phyloP scores from a whole-genome alignment of 2,888 invertebrate genomes.

The Epinotia nisella region DNA sequence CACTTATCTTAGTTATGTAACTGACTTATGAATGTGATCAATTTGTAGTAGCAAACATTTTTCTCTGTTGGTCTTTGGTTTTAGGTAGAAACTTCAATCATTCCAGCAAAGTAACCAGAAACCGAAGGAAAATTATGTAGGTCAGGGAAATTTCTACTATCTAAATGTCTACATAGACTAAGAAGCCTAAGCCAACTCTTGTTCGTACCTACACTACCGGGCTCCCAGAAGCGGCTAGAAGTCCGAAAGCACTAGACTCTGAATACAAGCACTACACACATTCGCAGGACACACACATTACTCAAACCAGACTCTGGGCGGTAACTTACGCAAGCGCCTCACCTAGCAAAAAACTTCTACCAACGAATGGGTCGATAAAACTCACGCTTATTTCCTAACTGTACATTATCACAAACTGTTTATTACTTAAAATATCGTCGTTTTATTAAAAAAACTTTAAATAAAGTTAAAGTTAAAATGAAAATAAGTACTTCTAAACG shows the following conservation, averaged over 20 bases:
- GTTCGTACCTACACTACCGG: constrained; percentile 79
- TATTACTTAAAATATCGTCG: no score
- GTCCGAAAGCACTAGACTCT: constrained; percentile 68
- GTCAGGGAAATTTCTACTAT: not conserved
- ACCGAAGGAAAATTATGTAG: not conserved
- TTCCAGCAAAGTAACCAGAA: not conserved
- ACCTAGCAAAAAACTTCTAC: constrained; percentile 6
- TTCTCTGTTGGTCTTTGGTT: no score
- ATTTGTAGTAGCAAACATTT: no score
- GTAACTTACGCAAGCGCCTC: constrained; percentile 12
- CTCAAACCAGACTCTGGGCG: constrained; percentile 12
- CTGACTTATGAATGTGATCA: no score
- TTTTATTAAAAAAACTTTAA: no score
- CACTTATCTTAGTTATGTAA: no score
- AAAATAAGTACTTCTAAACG: no score
- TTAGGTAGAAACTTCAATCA: not conserved
- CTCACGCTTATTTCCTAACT: not conserved
- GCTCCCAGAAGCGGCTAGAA: constrained; percentile 63
- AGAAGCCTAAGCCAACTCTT: constrained; percentile 58
- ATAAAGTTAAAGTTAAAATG: no score
- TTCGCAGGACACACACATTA: constrained; percentile 36
- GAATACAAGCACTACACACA: constrained; percentile 52
- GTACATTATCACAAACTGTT: no score
- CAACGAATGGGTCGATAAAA: not conserved
- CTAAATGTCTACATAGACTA: constrained; percentile 27